Evolutionary conservation across 2,888 invertebrate species (phyloP).

Genomic region (Pterostichus madidus): DNA sequence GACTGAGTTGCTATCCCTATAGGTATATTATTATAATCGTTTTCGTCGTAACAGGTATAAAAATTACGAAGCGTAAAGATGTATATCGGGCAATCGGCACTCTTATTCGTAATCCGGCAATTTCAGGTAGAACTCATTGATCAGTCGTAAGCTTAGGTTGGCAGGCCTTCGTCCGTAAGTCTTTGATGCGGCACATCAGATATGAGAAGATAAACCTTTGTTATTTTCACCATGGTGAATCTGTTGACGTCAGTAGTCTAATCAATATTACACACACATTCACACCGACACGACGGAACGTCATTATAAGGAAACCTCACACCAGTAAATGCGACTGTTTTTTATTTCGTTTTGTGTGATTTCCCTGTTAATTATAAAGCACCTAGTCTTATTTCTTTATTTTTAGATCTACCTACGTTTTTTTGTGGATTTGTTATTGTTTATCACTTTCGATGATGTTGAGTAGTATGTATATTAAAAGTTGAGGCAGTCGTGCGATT

Average conservation of each 20-base stretch:
- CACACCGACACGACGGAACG: constrained; percentile 35
- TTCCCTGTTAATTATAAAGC: constrained; percentile 44
- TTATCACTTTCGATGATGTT: constrained; percentile 5
- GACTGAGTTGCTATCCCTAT: too few relatives aligned
- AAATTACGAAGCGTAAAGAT: neutral
- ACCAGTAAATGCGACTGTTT: constrained; percentile 31
- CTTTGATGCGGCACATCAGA: constrained; percentile 8
- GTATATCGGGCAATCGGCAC: too few relatives aligned
- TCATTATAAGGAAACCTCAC: constrained; percentile 48
- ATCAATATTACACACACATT: constrained; percentile 42
- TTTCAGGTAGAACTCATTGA: too few relatives aligned
- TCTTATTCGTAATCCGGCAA: too few relatives aligned
- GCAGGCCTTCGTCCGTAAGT: neutral
- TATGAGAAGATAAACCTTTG: constrained; percentile 46
- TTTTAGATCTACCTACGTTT: constrained; percentile 19
- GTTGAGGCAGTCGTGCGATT: neutral
- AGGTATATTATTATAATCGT: too few relatives aligned
- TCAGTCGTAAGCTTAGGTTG: neutral
- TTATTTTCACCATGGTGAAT: constrained; percentile 46
- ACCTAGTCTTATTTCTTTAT: constrained; percentile 46
- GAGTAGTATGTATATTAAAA: constrained; percentile 1
- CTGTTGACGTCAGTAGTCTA: constrained; percentile 44
- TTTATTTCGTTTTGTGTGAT: constrained; percentile 44
- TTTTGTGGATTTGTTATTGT: constrained; percentile 9
- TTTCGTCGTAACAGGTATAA: neutral